Conservation (phyloP, 2,113 vertebrate species). For the Numenius arquata region DNA sequence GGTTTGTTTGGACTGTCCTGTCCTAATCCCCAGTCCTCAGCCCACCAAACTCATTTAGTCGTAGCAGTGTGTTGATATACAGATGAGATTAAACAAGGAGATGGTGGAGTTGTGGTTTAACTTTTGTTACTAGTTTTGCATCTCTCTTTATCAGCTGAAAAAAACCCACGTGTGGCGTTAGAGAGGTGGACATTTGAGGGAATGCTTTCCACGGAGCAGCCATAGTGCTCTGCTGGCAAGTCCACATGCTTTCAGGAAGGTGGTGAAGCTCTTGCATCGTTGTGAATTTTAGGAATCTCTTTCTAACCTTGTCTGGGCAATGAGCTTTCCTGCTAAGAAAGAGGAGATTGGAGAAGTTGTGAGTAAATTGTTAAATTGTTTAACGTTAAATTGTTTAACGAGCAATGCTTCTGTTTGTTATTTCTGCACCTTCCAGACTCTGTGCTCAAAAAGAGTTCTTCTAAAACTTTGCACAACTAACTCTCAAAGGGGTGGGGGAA, state of each 20-base stretch:
- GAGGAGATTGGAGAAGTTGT: background rate
- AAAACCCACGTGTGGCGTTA: rapidly evolving
- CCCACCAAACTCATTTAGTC: background rate
- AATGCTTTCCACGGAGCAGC: background rate
- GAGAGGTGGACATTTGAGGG: background rate
- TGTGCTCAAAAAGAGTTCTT: background rate
- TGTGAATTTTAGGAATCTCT: background rate
- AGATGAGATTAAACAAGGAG: background rate
- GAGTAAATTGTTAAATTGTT: background rate
- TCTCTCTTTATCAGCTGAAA: background rate
- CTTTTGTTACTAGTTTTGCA: background rate
- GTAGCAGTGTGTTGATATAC: background rate
- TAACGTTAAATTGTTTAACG: background rate
- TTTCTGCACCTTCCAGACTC: background rate
- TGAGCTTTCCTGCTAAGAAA: background rate
- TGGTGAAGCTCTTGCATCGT: background rate
- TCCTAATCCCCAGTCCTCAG: background rate
- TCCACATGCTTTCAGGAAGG: background rate
- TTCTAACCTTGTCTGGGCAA: background rate
- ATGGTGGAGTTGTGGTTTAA: background rate
- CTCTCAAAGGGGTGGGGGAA: background rate
- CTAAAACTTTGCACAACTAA: background rate
- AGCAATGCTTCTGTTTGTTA: background rate
- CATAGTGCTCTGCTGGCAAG: background rate
- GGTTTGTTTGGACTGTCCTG: background rate